These are phyloP conservation scores for Rhagonycha fulva DNA, from an alignment of 2,888 invertebrate species.

Conservation along the genomic window DNA sequence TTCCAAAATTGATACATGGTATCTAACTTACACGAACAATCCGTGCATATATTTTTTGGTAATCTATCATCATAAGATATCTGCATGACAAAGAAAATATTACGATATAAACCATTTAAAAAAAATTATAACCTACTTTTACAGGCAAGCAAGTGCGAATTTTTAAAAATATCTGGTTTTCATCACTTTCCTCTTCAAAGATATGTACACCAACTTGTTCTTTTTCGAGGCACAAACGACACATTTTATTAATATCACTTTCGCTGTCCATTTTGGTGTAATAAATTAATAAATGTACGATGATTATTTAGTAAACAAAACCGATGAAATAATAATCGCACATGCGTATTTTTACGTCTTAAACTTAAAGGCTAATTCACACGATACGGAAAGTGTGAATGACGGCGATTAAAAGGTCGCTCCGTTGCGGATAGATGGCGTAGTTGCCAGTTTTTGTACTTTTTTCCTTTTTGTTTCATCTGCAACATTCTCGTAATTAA, in stretches of 20 bases:
- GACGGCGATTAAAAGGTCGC: no score
- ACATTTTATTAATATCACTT: slow-evolving; percentile 52
- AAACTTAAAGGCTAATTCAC: no score
- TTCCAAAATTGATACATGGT: slow-evolving; percentile 74
- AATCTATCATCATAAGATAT: slow-evolving; percentile 68
- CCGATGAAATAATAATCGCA: not conserved
- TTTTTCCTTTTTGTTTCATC: no score
- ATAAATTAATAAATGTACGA: not conserved
- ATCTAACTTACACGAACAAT: slow-evolving; percentile 72
- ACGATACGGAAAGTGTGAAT: no score
- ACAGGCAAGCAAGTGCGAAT: slow-evolving; percentile 74
- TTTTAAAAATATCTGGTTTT: slow-evolving; percentile 65
- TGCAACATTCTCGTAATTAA: no score
- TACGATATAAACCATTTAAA: no score
- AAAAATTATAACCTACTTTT: slow-evolving; percentile 66
- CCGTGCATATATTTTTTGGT: slow-evolving; percentile 74
- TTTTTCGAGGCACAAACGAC: slow-evolving; percentile 56
- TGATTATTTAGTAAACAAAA: not conserved
- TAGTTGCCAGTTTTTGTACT: no score
- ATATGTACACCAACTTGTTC: slow-evolving; percentile 67
- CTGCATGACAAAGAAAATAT: slow-evolving; percentile 52
- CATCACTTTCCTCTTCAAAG: slow-evolving; percentile 70
- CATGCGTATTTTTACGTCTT: no score
- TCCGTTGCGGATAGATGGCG: no score
- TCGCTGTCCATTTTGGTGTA: slow-evolving; percentile 49